Evolutionary conservation across 2,888 invertebrate genomes (phyloP), one percentile per base, ranked within the genome.

Genomic region (Platynereis dumerilii): DNA sequence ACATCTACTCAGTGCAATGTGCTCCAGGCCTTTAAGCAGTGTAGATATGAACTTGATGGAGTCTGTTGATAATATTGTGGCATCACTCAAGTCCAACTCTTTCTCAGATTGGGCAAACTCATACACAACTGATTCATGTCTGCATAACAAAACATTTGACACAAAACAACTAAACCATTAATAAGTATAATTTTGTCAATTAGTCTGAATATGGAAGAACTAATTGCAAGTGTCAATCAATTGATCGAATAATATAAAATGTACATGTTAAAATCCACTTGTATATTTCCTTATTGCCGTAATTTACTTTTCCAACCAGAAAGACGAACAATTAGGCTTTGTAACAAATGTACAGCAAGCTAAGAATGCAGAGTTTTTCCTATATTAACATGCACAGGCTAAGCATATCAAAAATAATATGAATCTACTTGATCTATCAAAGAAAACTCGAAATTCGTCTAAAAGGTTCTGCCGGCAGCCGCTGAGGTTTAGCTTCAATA

Each of bases 71-170:
- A 96, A 83, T 22, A 88, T 86, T 7, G 91, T 90, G 76, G 93
- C 92, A 85, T 96, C 96, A 24, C 95, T 95, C 65, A 95, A 81
- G 85, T 96, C 96, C 72, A 96, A 86, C 83, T 95, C 94, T 52
- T 90, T 84, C n/a, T n/a, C 22, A 96, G 87, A 1, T 89, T 86
- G 0, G 90, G 88, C 78, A 93, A 93, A 5, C 89, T 87, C 17
- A 80, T 76, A 0, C 88, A 88, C 58, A 96, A 85, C 15, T 87
- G 85, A 5, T 84, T 80, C 5, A 94, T 86, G 87, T 91, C 94
- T 94, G 85, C 27, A 85, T 85, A 66, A 39, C 20, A 44, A 22
- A 61, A 28, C 39, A 57, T 2, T 27, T 3, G n/a, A 42, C 3
- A 61, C 3, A 3, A 55, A 60, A 10, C 27, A 27, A 3, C 12